Evolutionary conservation across 2,113 vertebrate genomes (phyloP).

Genomic region (Ameiurus melas): DNA sequence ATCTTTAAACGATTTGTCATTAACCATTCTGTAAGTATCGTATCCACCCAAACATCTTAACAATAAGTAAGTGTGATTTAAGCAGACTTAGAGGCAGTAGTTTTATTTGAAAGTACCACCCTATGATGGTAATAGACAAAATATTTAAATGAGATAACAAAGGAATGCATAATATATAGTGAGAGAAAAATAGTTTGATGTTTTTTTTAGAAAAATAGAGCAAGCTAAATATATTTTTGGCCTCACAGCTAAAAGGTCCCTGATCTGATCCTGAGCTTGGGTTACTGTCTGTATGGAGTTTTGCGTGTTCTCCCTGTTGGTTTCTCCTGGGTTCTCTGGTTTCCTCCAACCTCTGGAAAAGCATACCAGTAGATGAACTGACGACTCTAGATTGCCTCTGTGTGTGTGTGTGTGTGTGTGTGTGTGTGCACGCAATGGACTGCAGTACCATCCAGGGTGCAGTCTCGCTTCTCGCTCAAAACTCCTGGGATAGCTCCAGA

Average conservation of each 20-base stretch:
- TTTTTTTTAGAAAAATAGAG: background rate
- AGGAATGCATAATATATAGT: background rate
- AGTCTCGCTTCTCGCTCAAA: background rate
- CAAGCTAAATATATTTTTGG: background rate
- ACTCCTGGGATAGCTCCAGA: background rate
- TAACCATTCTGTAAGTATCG: background rate
- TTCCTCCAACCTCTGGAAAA: background rate
- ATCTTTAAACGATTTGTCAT: background rate
- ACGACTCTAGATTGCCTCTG: background rate
- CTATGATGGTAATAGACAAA: background rate
- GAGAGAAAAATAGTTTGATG: background rate
- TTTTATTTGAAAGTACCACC: background rate
- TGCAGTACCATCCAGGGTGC: background rate
- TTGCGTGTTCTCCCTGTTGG: background rate
- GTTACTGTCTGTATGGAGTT: background rate
- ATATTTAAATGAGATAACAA: background rate
- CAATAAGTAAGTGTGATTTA: background rate
- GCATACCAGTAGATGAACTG: background rate
- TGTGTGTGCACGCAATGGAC: background rate
- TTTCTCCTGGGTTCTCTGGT: background rate
- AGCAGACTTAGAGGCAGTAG: background rate
- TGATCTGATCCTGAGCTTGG: background rate
- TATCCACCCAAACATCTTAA: background rate
- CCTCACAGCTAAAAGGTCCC: background rate
- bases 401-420: background rate